Evolutionary conservation across 1,140 invertebrate species (phyloP).

Genomic region (Plutomurus gul): DNA sequence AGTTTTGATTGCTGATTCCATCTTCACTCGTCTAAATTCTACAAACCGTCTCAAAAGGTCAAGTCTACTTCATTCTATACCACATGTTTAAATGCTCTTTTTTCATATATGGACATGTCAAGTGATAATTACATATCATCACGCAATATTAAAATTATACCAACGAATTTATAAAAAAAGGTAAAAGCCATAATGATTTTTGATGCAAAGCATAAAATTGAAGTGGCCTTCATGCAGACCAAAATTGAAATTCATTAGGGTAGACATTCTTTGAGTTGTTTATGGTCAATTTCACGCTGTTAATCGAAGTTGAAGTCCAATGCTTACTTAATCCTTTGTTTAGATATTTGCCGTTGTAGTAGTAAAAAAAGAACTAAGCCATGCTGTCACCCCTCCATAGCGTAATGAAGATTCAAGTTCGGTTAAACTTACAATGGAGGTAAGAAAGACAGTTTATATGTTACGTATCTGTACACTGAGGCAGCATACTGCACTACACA

Average conservation of each 20-base stretch:
- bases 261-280: not conserved
- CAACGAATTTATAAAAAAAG: no score
- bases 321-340: not conserved
- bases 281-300: constrained; percentile 20
- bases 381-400: not conserved
- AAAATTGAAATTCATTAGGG: constrained; percentile 14
- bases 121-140: no score
- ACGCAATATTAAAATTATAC: no score
- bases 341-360: not conserved
- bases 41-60: no score
- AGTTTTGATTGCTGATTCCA: no score
- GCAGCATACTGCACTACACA: not conserved
- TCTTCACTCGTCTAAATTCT: no score
- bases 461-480: not conserved
- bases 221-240: not conserved
- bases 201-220: constrained; percentile 1
- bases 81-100: no score
- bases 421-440: not conserved
- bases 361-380: not conserved
- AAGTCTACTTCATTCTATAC: no score
- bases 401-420: not conserved
- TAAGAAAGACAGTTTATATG: not conserved
- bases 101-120: no score
- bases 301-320: no score
- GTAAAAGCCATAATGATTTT: no score